Evolutionary conservation across 2,888 invertebrate genomes (phyloP), one percentile per base, ranked within the genome.

Genomic region (Drosophila percnosoma): DNA sequence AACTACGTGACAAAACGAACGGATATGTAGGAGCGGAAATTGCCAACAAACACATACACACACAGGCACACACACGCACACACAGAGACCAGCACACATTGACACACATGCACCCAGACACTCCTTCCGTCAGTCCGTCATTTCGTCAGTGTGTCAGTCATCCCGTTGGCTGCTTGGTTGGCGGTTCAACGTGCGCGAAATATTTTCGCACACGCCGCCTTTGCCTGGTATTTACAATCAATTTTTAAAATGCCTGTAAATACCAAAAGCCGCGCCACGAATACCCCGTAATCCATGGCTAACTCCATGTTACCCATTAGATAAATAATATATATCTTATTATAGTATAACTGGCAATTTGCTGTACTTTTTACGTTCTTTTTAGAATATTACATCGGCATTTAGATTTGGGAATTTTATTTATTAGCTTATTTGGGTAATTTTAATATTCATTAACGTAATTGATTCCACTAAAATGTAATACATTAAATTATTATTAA

Each of bases 1-100:
- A 87, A 87, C 84, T 86, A 89, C 87, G 89, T 89, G 89, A 87
- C 86, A 87, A 89, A 89, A 87, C 81, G 84, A 87, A 87, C 87
- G 88, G 88, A 89, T 85, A 87, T 89, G 86, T 85, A 82, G 73
- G 75, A 83, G 66, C 88, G 88, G 88, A 89, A 89, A 89, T 86
- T 86, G 83, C 86, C 85, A 86, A 75, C 87, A 87, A 82, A 87
- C 80, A 82, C 53, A 49, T 38, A 58, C 45, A 65, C 63, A 54
- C 53, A 31, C 52, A 63, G 42, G 52, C 45, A 61, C 51, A 55
- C 53, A 45, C n/a, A 52, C 33, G 48, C 60, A 45, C 29, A 59
- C 40, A 59, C 13, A 49, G 29, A 45, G 58, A 71, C 27, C 42
- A n/a, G 68, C 15, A n/a, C 64, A 75, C 29, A 63, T 42, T 59